Evolutionary conservation across 2,888 invertebrate genomes (phyloP).

Genomic region (Sinodicranocentrus sp.): DNA sequence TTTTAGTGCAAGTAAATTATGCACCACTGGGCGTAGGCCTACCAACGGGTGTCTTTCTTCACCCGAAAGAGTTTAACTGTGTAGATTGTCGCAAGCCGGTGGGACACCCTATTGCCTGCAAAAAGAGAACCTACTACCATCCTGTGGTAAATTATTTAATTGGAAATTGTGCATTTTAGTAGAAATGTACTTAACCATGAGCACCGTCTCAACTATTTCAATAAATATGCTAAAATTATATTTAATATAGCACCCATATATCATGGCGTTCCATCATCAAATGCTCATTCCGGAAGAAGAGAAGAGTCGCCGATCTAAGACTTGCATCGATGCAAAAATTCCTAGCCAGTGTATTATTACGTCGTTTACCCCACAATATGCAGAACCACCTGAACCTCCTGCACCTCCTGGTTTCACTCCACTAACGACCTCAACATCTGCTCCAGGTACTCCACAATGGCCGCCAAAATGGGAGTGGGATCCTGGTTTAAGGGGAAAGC

Average conservation of each 20-base stretch:
- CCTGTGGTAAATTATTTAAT: slow-evolving; percentile 47
- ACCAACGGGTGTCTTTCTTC: slow-evolving; percentile 41
- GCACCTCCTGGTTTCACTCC: no score
- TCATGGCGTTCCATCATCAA: slow-evolving; percentile 52
- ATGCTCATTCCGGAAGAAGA: slow-evolving; percentile 15
- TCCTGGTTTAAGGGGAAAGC: neutral
- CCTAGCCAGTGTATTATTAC: slow-evolving; percentile 33
- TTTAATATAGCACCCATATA: slow-evolving; percentile 52
- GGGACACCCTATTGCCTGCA: slow-evolving; percentile 50
- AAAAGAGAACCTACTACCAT: slow-evolving; percentile 43
- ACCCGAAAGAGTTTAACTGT: slow-evolving; percentile 50
- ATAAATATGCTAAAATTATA: neutral
- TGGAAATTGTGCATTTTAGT: neutral
- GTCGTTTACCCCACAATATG: neutral
- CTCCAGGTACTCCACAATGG: no score
- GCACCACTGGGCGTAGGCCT: slow-evolving; percentile 63
- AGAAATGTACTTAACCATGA: neutral
- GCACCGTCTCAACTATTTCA: neutral
- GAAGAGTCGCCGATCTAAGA: neutral
- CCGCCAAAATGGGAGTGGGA: neutral
- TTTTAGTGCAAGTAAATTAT: slow-evolving; percentile 51
- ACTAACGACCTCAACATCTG: no score
- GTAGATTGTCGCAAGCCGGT: slow-evolving; percentile 52
- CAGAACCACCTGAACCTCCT: no score
- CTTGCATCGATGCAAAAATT: slow-evolving; percentile 1